Evolutionary conservation across 2,888 invertebrate species (phyloP), one percentile per base, ranked within the genome.

Genomic region (Leptarthrus brevirostris): DNA sequence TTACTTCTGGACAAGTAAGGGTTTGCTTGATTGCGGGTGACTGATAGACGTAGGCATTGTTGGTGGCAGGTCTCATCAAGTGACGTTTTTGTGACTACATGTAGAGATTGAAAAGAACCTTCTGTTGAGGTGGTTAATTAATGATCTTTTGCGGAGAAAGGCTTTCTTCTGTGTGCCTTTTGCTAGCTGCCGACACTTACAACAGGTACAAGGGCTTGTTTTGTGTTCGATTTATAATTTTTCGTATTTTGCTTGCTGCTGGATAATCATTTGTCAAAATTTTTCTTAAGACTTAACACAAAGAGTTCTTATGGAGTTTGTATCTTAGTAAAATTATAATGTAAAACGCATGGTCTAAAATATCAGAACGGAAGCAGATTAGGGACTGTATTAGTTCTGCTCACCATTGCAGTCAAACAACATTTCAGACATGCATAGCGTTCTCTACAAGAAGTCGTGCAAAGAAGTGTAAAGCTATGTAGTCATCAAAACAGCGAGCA

Each of bases 81-180:
- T 16, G 18, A 36, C 58, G 24, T 58, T 58, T 58, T 56, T 58
- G 18, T 6, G 34, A 12, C 58, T 58, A 5, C 58, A 58, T 18
- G 58, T 36, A 22, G 58, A 20, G 58, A 16, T 1, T 36, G 58
- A 58, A 40, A 40, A n/a, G n/a, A 40, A n/a, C 2, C 8, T 40
- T 58, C 18, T 16, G 36, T 36, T 58, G 18, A 58, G 36, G n/a
- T 20, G 36, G 36, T 58, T 58, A 58, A 58, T 58, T 58, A 58
- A 58, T 58, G 58, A 58, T 58, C 58, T 58, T 58, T 36, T 18
- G 20, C 40, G 16, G 58, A 34, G 58, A 58, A 58, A 58, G 58
- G 12, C 58, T 58, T 58, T 58, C 58, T 58, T 58, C 5, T 18
- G 10, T n/a, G n/a, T 12, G 30, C 40, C 58, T 40, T 56, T 58